Conservation (phyloP, 64 coral and sea anemone genomes). For the Platygyra sinensis region DNA sequence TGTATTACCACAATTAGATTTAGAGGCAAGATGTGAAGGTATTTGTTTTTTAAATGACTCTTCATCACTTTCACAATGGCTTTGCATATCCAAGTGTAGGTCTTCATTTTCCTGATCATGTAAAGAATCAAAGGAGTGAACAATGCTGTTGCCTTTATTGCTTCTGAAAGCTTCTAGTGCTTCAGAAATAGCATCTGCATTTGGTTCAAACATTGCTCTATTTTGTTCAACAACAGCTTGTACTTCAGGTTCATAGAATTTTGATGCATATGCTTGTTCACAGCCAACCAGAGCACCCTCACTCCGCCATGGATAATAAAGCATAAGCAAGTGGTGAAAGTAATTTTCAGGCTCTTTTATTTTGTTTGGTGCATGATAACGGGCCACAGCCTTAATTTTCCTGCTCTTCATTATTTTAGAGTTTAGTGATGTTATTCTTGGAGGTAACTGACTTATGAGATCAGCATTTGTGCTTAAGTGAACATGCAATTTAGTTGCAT, state of each 20-base stretch:
- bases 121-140: slow-evolving; percentile 47
- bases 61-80: slow-evolving; percentile 34
- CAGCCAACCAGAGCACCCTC: slow-evolving; percentile 3
- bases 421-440: slow-evolving; percentile 1
- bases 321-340: slow-evolving; percentile 30
- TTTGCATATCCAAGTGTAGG: slow-evolving; percentile 23
- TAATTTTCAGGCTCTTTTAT: slow-evolving; percentile 28
- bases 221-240: slow-evolving; percentile 30
- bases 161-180: slow-evolving; percentile 9
- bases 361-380: slow-evolving; percentile 23
- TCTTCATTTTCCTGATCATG: slow-evolving; percentile 76
- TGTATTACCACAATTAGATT: not conserved
- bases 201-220: slow-evolving; percentile 44
- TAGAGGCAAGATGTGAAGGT: no score
- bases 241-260: slow-evolving; percentile 42
- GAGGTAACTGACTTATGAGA: not conserved
- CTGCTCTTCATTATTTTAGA: slow-evolving; percentile 27
- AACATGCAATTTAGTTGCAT: slow-evolving; percentile 1
- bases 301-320: slow-evolving; percentile 37
- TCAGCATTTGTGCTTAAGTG: not conserved
- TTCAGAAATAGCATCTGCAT: slow-evolving; percentile 11
- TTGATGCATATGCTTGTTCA: slow-evolving; percentile 40
- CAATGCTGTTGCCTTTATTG: not conserved
- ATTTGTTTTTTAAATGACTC: slow-evolving; percentile 17
- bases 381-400: slow-evolving; percentile 36